These are phyloP conservation scores for Arctopsyche grandis DNA, from an alignment of 1,140 invertebrate genomes.

Conservation along the genomic window DNA sequence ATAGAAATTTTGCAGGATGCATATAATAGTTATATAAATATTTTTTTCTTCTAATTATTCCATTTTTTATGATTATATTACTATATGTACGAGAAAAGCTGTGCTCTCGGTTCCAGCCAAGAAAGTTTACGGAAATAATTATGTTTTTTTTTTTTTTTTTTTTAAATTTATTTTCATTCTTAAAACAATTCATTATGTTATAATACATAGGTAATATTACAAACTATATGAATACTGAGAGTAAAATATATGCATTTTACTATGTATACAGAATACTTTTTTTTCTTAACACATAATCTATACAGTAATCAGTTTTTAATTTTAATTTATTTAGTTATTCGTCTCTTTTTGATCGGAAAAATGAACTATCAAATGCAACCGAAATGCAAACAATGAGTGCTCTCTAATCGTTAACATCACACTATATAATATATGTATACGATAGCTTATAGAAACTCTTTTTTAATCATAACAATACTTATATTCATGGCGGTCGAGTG, in stretches of 20 bases:
- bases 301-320: conserved; percentile 15
- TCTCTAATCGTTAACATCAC: conserved; percentile 27
- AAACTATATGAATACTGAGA: conserved; percentile 31
- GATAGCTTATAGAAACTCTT: conserved; percentile 10
- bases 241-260: conserved; percentile 35
- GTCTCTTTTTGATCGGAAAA: neutral
- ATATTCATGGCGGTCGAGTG: neutral
- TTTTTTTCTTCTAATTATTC: conserved; percentile 24
- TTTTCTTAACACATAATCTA: conserved; percentile 32
- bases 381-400: neutral
- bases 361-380: conserved; percentile 8
- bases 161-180: conserved; percentile 23
- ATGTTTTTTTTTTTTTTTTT: neutral
- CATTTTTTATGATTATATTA: neutral
- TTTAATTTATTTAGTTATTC: conserved; percentile 7
- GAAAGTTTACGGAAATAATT: neutral
- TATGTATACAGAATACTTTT: conserved; percentile 40
- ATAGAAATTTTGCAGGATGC: neutral
- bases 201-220: conserved; percentile 24
- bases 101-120: conserved; percentile 35
- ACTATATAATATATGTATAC: conserved; percentile 23
- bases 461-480: conserved; percentile 19
- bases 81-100: neutral
- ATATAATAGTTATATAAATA: conserved; percentile 12
- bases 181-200: conserved; percentile 27